Base-by-base conservation (phyloP, 2,888 invertebrate species). In the Leptopilina myrica region DNA sequence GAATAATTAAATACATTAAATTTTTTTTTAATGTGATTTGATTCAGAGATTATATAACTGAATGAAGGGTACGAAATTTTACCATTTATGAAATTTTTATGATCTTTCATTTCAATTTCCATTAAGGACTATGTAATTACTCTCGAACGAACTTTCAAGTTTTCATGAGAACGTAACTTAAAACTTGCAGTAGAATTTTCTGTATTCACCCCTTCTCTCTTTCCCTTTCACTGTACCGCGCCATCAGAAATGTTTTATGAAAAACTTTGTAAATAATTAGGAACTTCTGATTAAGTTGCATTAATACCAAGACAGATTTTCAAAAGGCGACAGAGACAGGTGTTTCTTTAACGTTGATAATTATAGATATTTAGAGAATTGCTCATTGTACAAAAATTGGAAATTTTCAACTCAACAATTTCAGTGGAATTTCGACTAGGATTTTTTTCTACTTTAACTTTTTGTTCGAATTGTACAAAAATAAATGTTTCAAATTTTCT, bases 41-140 rank as follows among this genome's bases (percentile, higher is more conserved):
- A 62, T 62, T 62, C 62, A 20, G 9, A 20, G 15, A 62, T 20
- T 62, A 20, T 20, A 15, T 15, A 15, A 49, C 49, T 62, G 9
- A 62, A 62, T 20, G 6, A 62, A 49, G 49, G 62, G 20, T 20
- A 20, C 2, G 9, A 20, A 62, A 62, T 20, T 62, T 62, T 62
- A 62, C 62, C 14, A 59, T 59, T 59, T 59, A 59, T 59, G 59
- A 59, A 14, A 20, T 62, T 62, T 62, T 62, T 20, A 15, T 62
- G 62, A 62, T 62, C 20, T 62, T 62, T 62, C 62, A 62, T 62
- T 62, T 62, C 20, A 62, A 62, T 62, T 62, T 62, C 62, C 62
- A 62, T 62, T 62, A 62, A 62, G 62, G 62, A 20, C 62, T 62
- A 62, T 62, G 62, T 62, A 62, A 15, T 62, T 62, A 9, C 62